Evolutionary conservation across 2,113 vertebrate species (phyloP).

Genomic region (Acrocephalus arundinaceus): DNA sequence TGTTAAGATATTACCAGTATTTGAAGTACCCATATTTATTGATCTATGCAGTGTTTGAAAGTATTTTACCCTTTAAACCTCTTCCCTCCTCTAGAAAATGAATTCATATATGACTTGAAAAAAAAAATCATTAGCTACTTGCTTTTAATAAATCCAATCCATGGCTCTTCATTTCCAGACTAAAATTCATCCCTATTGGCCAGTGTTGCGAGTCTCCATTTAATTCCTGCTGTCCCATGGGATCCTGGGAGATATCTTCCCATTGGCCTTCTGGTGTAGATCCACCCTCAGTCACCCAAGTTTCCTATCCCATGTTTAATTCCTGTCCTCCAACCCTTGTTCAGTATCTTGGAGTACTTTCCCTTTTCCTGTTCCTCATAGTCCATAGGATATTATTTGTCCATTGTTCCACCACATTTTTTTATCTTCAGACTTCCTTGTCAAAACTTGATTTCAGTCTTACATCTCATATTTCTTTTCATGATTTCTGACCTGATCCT

Average conservation of each 20-base stretch:
- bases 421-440: neutral
- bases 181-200: neutral
- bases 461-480: neutral
- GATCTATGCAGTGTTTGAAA: slow-evolving; percentile 10
- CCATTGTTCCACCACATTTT: neutral
- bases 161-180: neutral
- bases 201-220: neutral
- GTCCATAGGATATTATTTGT: neutral
- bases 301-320: neutral
- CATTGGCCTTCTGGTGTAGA: neutral
- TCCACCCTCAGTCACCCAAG: neutral
- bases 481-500: neutral
- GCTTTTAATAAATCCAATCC: neutral
- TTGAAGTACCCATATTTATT: slow-evolving; percentile 26
- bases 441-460: neutral
- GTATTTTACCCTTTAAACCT: slow-evolving; percentile 23
- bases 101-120: neutral
- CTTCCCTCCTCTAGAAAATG: slow-evolving; percentile 20
- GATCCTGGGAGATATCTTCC: neutral
- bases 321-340: neutral
- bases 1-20: slow-evolving; percentile 23
- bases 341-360: neutral
- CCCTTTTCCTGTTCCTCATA: neutral
- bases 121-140: neutral
- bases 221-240: neutral